These are phyloP conservation scores for Sus cebifrons DNA, from an alignment of 2,797 vertebrate species.

Conservation along the genomic window DNA sequence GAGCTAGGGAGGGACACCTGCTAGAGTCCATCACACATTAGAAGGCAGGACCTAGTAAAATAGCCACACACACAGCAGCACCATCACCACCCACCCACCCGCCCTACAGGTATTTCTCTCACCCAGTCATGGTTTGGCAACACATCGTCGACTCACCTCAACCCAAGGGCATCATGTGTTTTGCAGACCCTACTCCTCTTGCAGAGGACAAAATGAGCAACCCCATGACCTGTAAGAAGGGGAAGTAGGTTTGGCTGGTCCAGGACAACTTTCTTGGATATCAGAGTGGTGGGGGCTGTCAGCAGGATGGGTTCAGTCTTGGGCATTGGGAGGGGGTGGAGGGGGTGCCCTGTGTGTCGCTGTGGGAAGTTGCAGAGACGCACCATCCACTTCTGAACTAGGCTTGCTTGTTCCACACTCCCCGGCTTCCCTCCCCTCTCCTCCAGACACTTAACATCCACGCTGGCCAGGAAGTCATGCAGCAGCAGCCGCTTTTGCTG, in stretches of 20 bases:
- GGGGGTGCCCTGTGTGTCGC: background rate
- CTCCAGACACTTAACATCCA: background rate
- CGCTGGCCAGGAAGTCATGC: background rate
- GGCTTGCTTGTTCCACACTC: background rate
- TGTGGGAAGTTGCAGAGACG: background rate
- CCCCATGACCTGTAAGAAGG: background rate
- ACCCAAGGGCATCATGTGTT: background rate
- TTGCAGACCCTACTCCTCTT: background rate
- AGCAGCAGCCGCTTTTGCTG: rapidly evolving
- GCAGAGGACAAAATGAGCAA: background rate
- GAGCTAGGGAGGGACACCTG: background rate
- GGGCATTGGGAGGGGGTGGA: too few species aligned
- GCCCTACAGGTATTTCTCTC: background rate
- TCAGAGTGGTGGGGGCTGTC: background rate
- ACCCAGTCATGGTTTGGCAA: background rate
- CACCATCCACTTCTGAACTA: background rate
- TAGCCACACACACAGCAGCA: background rate
- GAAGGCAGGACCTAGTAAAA: background rate
- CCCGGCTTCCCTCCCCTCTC: background rate
- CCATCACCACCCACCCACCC: background rate
- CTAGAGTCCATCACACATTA: background rate
- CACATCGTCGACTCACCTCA: background rate
- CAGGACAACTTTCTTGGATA: background rate
- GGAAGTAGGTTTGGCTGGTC: background rate
- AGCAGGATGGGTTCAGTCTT: background rate